Percentiles rank a stretch among this genome's conserved stretches.
Conservation (phyloP, 2,113 vertebrate species). For the Scomber colias region DNA sequence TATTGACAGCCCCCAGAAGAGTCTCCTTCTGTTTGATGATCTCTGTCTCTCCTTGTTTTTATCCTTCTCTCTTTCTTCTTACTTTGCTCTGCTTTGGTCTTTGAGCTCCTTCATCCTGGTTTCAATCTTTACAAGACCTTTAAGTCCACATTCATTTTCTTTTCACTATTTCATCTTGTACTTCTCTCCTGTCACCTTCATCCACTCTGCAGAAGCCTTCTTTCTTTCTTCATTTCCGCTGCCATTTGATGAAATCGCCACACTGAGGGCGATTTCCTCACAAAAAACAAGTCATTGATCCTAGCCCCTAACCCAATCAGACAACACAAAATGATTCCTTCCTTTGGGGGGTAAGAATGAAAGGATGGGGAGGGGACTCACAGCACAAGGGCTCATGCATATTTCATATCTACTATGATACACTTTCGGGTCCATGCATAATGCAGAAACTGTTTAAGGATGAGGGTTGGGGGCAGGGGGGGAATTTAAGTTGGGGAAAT, state of each 20-base stretch:
- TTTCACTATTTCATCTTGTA: constrained; percentile 33
- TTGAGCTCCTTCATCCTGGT: not conserved
- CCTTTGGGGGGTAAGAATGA: constrained; percentile 38
- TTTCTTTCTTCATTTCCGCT: constrained; percentile 30
- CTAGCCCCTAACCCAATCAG: constrained; percentile 63
- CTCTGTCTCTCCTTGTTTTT: constrained; percentile 40
- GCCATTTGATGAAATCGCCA: constrained; percentile 51
- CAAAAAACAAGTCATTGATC: constrained; percentile 63
- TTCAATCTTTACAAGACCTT: constrained; percentile 44
- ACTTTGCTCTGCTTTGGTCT: not conserved
- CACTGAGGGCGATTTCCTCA: not conserved
- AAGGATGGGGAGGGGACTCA: constrained; percentile 26
- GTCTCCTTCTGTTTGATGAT: constrained; percentile 74
- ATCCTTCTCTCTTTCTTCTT: constrained; percentile 1
- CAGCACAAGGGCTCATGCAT: constrained; percentile 74
- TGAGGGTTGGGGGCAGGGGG: constrained; percentile 36
- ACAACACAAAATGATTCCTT: constrained; percentile 71
- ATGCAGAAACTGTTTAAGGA: constrained; percentile 78
- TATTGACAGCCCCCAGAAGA: constrained; percentile 80
- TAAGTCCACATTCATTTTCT: constrained; percentile 35
- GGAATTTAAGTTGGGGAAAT: constrained; percentile 64
- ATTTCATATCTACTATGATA: constrained; percentile 78
- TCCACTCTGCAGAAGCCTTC: constrained; percentile 2
- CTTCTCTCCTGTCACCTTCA: constrained; percentile 18
- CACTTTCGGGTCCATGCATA: constrained; percentile 81